Conservation (phyloP, 2,888 invertebrate species). For the Protodeltote pygarga region DNA sequence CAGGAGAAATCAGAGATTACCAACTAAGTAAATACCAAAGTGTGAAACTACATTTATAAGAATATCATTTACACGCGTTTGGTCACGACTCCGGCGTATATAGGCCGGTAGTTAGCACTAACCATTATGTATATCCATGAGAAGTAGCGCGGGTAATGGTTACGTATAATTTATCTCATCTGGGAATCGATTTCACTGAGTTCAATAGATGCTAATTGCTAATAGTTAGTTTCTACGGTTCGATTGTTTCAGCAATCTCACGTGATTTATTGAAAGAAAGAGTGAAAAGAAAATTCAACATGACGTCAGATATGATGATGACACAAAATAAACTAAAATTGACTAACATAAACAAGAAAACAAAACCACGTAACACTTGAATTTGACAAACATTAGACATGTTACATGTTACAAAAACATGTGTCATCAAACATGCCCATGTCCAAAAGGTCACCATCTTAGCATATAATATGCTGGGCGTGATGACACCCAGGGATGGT, state of each 20-base stretch:
- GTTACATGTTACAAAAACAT: no score
- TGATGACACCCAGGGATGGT: no score
- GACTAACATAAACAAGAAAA: no score
- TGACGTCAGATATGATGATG: no score
- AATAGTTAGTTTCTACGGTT: background rate
- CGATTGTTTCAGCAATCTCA: background rate
- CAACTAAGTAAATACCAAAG: constrained; percentile 1
- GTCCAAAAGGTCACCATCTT: no score
- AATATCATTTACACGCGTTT: constrained; percentile 8
- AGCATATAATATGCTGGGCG: no score
- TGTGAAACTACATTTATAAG: constrained; percentile 3
- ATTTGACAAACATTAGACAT: no score
- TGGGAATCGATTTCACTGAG: constrained; percentile 5
- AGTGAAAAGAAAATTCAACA: constrained; percentile 3
- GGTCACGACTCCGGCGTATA: constrained; percentile 31
- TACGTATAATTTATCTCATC: constrained; percentile 17
- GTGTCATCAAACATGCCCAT: no score
- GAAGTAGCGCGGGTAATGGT: constrained; percentile 1
- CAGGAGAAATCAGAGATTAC: background rate
- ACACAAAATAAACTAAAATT: no score
- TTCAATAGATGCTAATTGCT: constrained; percentile 13
- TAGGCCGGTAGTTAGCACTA: background rate
- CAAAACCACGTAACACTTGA: no score
- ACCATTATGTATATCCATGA: constrained; percentile 5
- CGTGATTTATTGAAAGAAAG: background rate